A percentile compares a stretch with the other conserved stretches of the same genome.
Conservation (phyloP, 2,113 vertebrate genomes). For the Albula goreensis region DNA sequence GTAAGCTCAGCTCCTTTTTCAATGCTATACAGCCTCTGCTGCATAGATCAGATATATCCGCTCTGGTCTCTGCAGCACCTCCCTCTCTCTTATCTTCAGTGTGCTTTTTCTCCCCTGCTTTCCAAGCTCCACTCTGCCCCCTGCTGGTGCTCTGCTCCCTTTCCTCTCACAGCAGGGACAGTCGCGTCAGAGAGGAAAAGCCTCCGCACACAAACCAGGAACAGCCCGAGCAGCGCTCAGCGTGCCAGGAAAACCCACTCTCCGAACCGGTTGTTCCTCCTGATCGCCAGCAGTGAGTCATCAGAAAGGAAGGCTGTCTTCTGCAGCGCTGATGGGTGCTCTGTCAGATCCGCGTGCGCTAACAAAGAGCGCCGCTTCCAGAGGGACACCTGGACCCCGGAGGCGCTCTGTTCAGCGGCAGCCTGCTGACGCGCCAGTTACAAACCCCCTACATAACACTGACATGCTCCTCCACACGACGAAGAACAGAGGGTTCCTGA, state of each 20-base stretch:
- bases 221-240: neutral
- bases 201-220: neutral
- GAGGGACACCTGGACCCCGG: constrained; percentile 3
- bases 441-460: neutral
- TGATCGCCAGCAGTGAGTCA: neutral
- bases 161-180: neutral
- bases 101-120: neutral
- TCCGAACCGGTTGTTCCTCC: neutral
- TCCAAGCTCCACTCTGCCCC: neutral
- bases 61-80: neutral
- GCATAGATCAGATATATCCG: neutral
- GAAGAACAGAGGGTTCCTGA: neutral
- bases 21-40: neutral
- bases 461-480: neutral
- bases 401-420: neutral
- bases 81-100: neutral
- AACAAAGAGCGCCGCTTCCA: neutral
- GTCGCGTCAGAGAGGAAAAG: neutral
- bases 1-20: neutral
- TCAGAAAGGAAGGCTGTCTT: neutral
- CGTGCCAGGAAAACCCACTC: neutral
- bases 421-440: neutral
- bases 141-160: neutral
- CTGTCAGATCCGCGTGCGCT: neutral
- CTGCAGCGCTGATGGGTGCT: neutral